Percentiles rank a stretch among this genome's conserved stretches.
These are phyloP conservation scores for Maccullochella peelii DNA, from an alignment of 2,113 vertebrate genomes.

Conservation along the genomic window DNA sequence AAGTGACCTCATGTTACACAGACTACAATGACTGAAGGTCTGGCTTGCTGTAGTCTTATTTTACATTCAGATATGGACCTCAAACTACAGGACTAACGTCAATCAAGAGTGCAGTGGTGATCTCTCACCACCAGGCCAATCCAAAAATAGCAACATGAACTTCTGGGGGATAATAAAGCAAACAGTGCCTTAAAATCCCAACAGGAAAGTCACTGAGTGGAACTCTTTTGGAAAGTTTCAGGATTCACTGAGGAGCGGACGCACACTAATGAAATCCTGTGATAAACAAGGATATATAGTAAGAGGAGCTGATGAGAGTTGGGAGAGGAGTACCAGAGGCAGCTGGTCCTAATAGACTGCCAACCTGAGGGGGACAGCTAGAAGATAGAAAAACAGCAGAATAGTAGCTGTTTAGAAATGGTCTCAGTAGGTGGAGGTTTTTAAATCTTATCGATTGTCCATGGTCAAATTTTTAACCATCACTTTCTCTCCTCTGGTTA, in stretches of 20 bases:
- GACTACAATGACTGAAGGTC: not conserved
- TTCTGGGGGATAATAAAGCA: not conserved
- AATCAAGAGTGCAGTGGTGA: not conserved
- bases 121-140: not conserved
- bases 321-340: not conserved
- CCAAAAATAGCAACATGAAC: not conserved
- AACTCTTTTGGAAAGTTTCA: conserved; percentile 10
- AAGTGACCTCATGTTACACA: not conserved
- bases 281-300: not conserved
- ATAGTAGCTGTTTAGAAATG: not conserved
- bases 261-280: not conserved
- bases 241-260: not conserved
- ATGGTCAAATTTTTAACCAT: not conserved
- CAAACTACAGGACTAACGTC: not conserved
- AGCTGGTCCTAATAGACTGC: not conserved
- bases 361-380: not conserved
- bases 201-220: not conserved
- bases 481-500: not conserved
- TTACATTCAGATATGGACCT: not conserved
- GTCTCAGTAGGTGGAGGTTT: not conserved
- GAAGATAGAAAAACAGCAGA: not conserved
- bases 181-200: not conserved
- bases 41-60: not conserved
- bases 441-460: not conserved
- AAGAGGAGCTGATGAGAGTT: not conserved